Evolutionary conservation across 2,113 vertebrate genomes (phyloP).

Genomic region (Tilapia sparmanii): DNA sequence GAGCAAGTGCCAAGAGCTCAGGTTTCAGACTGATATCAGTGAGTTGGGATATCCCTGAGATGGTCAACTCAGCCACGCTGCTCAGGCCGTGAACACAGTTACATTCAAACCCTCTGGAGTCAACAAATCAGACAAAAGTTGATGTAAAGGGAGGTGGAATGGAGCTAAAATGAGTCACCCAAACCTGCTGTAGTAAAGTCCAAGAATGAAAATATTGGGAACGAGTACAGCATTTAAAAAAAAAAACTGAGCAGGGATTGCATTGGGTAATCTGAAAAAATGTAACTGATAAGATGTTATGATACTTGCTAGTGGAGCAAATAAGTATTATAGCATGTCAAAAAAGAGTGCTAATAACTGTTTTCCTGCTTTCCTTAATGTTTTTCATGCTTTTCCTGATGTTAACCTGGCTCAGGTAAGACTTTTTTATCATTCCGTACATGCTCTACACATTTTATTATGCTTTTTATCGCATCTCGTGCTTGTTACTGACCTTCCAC

Average conservation of each 20-base stretch:
- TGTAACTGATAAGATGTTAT: background rate
- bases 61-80: background rate
- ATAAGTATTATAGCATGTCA: background rate
- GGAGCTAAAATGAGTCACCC: background rate
- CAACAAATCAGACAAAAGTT: background rate
- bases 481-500: conserved; percentile 18
- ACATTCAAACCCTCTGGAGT: background rate
- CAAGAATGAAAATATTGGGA: background rate
- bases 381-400: background rate
- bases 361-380: background rate
- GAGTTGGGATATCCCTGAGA: background rate
- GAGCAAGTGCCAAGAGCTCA: rapidly evolving
- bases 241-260: background rate
- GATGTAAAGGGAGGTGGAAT: background rate
- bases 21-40: background rate
- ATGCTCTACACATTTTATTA: background rate
- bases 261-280: background rate
- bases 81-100: background rate
- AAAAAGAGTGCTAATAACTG: background rate
- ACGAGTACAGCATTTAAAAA: rapidly evolving
- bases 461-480: background rate
- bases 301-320: background rate
- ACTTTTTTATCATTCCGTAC: background rate
- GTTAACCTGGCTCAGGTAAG: conserved; percentile 43
- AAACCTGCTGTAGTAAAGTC: background rate